Evolutionary conservation across 2,797 vertebrate species (phyloP), one percentile per base, ranked within the genome.

Genomic region (Enteromius trimaculatus): DNA sequence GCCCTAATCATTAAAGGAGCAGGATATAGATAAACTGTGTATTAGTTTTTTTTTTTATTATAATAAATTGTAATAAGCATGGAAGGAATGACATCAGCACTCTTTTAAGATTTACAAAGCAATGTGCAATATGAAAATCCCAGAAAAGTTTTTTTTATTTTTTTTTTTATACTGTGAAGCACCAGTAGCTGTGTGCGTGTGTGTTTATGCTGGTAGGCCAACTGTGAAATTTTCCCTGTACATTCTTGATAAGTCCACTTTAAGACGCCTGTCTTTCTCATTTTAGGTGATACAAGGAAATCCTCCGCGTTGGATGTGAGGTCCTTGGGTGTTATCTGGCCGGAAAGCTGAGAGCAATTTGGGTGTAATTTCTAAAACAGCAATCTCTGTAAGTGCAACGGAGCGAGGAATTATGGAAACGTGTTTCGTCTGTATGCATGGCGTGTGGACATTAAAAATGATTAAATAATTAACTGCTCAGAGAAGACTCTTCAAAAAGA

Each of bases 171-270:
- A 39, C 44, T 23, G 23, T 44, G 80, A 68, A 58, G 62, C n/a
- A n/a, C 34, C 23, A 53, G 62, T 19, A 82, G 31, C 60, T 37
- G 77, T 31, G 58, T 44, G 37, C 29, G 34, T 37, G 75, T 47
- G 74, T 77, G 42, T 70, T 82, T 72, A 34, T 53, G 75, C 69
- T 82, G 86, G 78, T 66, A 80, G 85, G 70, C 84, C 84, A 85
- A 79, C 85, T 89, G 86, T 88, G 85, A 89, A 89, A 87, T 86
- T 71, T 77, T 70, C 60, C 70, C 83, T 86, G 86, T 84, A 51
- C 74, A 21, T 76, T 74, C 79, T 71, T 78, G 80, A 86, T 86
- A 86, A 86, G 44, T 84, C 68, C 49, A 65, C 19, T 69, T 82
- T 72, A 81, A 72, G 31, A 82, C 74, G 76, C 69, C 76, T 68